Evolutionary conservation across 2,888 invertebrate genomes (phyloP).

Genomic region (Allolobophora icterica): DNA sequence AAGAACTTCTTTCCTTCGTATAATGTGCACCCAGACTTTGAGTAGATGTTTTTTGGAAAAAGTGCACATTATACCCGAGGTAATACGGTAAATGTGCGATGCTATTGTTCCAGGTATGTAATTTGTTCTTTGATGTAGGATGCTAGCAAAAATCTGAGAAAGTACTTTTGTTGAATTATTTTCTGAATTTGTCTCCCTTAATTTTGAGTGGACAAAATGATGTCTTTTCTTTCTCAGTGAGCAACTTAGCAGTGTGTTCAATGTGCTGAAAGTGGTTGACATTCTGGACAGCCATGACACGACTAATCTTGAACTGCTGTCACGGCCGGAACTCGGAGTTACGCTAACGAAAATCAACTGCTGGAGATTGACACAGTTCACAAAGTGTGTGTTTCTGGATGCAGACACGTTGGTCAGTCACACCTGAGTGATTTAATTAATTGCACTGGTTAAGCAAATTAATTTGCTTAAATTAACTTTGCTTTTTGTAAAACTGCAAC

Average conservation of each 20-base stretch:
- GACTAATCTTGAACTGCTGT: slow-evolving; percentile 84
- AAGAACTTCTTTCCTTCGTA: too few relatives aligned
- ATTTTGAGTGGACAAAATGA: not conserved
- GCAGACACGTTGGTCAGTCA: slow-evolving; percentile 91
- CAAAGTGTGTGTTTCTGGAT: slow-evolving; percentile 97
- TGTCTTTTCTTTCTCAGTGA: slow-evolving; percentile 69
- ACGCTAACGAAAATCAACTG: slow-evolving; percentile 99
- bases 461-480: not conserved
- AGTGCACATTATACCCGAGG: too few relatives aligned
- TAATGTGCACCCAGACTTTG: too few relatives aligned
- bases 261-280: slow-evolving; percentile 76
- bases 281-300: slow-evolving; percentile 92
- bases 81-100: too few relatives aligned
- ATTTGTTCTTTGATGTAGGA: not conserved
- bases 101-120: too few relatives aligned
- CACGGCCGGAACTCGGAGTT: slow-evolving; percentile 93
- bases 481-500: not conserved
- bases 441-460: not conserved
- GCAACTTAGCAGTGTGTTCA: slow-evolving; percentile 79
- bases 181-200: too few relatives aligned
- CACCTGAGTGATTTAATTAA: not conserved
- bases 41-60: too few relatives aligned
- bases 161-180: not conserved
- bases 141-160: not conserved
- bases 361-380: slow-evolving; percentile 93